Evolutionary conservation across 2,797 vertebrate species (phyloP).

Genomic region (Parauchenoglanis punctatus): DNA sequence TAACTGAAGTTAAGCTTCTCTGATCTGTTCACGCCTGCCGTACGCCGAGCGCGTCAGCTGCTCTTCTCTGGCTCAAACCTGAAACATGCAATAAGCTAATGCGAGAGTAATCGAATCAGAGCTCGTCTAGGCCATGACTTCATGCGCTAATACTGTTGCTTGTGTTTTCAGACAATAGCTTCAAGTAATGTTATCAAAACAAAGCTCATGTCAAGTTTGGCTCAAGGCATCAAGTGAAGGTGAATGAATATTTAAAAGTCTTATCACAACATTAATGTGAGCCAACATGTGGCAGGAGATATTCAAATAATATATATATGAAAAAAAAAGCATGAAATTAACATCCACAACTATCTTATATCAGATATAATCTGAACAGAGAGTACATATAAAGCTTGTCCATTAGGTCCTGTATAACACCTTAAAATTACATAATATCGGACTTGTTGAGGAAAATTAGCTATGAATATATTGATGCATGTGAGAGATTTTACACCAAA

Average conservation of each 20-base stretch:
- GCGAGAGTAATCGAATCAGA: neutral
- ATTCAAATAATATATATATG: no score
- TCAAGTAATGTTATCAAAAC: neutral
- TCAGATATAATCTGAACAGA: neutral
- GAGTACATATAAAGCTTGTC: neutral
- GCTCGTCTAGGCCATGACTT: neutral
- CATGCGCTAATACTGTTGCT: neutral
- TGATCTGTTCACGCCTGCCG: slow-evolving; percentile 73
- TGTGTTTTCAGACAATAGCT: neutral
- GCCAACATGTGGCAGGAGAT: neutral
- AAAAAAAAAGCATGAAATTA: neutral
- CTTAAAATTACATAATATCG: neutral
- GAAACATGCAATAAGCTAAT: neutral
- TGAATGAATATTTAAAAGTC: neutral
- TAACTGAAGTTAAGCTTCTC: slow-evolving; percentile 65
- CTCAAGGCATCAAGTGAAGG: neutral
- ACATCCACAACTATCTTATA: neutral
- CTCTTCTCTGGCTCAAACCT: neutral
- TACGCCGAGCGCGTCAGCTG: slow-evolving; percentile 25
- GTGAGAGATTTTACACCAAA: neutral
- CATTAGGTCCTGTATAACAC: neutral
- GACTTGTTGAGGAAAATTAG: neutral
- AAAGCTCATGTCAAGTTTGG: neutral
- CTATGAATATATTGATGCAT: neutral
- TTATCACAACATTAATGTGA: neutral